Evolutionary conservation across 2,797 vertebrate genomes (phyloP), one percentile per base, ranked within the genome.

Genomic region (Lophotriccus pileatus): DNA sequence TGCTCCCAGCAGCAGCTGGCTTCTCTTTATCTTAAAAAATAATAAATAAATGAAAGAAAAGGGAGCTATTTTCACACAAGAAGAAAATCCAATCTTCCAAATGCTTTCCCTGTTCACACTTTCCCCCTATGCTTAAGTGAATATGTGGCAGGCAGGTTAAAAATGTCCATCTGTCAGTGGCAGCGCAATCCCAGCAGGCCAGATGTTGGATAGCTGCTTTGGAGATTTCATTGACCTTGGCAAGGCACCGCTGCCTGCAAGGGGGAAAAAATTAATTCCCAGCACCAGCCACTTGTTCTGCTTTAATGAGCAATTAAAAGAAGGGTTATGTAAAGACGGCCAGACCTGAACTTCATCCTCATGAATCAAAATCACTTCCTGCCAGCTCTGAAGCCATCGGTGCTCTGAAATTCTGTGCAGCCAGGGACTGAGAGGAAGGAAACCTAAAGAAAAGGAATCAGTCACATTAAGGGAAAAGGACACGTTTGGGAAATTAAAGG

Each of bases 301-400:
- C 77, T 89, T 95, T 94, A 92, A 97, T 24, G 39, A 95, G 80
- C 72, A 37, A 96, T 97, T 97, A 77, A 82, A 84, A 81, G 59
- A 81, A 70, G 94, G 95, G 95, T 95, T 96, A 87, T 64, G 60
- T 84, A 97, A 94, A 97, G 76, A 80, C 36, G 20, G 80, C 43
- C 27, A 14, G 56, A 91, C 81, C 82, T 90, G 74, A 86, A 89
- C 69, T 83, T 79, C 76, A 64, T 68, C 72, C 72, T 90, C 87
- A 23, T 18, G 36, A 77, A 81, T 89, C 81, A 69, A 84, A 95
- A 44, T 27, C 64, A 28, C 53, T 69, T 55, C 82, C 72, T 41
- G 22, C 77, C 62, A 87, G 64, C 80, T 76, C 66, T 30, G 58
- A 41, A 17, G 52, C 52, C 28, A 74, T n/a, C 32, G 4, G 9